phyloP scores from a whole-genome alignment of 2,888 invertebrate species.

The Amphipyra tragopoginis region DNA sequence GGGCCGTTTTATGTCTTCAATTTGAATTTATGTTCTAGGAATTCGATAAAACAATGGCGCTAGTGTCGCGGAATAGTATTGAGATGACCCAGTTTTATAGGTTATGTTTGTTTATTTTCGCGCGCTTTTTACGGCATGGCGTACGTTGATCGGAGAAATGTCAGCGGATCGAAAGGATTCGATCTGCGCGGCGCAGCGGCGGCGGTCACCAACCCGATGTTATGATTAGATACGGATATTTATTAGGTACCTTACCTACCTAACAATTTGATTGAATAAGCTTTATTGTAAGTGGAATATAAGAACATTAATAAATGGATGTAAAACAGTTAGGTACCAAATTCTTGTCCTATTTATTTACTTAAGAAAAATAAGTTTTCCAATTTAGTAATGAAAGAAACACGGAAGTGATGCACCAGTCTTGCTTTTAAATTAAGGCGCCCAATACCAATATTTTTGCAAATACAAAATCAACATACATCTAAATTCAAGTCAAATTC shows the following conservation, averaged over 20 bases:
- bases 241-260: too few relatives aligned
- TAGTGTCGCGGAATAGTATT: slow-evolving; percentile 29
- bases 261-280: neutral
- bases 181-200: neutral
- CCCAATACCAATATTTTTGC: too few relatives aligned
- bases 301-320: too few relatives aligned
- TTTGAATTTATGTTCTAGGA: slow-evolving; percentile 38
- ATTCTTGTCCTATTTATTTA: too few relatives aligned
- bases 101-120: slow-evolving; percentile 20
- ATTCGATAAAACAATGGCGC: slow-evolving; percentile 31
- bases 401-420: too few relatives aligned
- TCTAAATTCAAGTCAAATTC: too few relatives aligned
- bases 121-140: slow-evolving; percentile 7
- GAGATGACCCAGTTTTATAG: slow-evolving; percentile 21
- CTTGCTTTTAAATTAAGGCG: too few relatives aligned
- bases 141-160: neutral
- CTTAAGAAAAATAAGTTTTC: too few relatives aligned
- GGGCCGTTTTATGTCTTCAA: slow-evolving; percentile 45
- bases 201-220: slow-evolving; percentile 21
- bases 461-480: too few relatives aligned
- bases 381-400: too few relatives aligned
- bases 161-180: slow-evolving; percentile 9
- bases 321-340: too few relatives aligned
- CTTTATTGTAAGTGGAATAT: too few relatives aligned
- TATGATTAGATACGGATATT: neutral